Percentiles rank a stretch among this genome's conserved stretches.
Conservation (phyloP, 1,140 invertebrate species). For the Holotrichia oblita region DNA sequence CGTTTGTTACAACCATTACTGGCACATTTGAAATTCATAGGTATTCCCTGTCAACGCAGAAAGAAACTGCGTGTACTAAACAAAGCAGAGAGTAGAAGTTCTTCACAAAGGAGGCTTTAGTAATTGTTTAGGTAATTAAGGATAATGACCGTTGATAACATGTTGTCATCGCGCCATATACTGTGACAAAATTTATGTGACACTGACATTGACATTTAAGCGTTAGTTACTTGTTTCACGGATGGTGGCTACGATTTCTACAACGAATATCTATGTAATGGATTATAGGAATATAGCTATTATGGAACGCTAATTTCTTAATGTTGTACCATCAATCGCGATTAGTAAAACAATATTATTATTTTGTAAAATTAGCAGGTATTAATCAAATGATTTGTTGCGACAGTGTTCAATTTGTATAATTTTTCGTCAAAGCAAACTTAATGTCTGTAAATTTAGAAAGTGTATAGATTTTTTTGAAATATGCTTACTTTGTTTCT, state of each 20-base stretch:
- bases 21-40: slow-evolving; percentile 22
- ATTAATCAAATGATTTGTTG: too few species aligned
- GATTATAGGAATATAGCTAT: neutral
- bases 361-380: too few species aligned
- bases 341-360: neutral
- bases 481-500: too few species aligned
- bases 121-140: slow-evolving; percentile 17
- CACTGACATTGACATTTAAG: neutral
- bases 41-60: neutral
- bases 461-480: too few species aligned
- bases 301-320: neutral
- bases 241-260: neutral
- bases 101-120: neutral
- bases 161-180: slow-evolving; percentile 9
- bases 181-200: slow-evolving; percentile 10
- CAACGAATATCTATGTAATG: neutral
- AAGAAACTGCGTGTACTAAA: neutral
- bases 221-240: neutral
- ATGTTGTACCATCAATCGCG: neutral
- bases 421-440: too few species aligned
- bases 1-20: slow-evolving; percentile 14
- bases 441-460: too few species aligned
- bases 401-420: too few species aligned
- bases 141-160: neutral
- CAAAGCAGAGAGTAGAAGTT: neutral